These are phyloP conservation scores for Noctua fimbriata DNA, from an alignment of 2,888 invertebrate genomes.

Conservation along the genomic window DNA sequence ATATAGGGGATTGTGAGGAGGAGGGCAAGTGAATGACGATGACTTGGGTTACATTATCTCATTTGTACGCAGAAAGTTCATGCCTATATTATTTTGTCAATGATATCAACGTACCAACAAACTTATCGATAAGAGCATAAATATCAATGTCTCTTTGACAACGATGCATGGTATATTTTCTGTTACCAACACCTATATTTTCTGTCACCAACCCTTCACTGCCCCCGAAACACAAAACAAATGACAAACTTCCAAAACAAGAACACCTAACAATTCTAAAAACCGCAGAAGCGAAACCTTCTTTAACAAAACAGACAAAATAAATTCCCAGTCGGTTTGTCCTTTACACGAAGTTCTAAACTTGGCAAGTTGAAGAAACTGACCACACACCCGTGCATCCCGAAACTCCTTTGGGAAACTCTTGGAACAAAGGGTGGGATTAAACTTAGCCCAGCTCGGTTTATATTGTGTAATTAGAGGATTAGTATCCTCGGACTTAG, in stretches of 20 bases:
- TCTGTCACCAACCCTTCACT: background rate
- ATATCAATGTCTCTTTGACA: background rate
- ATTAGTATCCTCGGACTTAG: conserved; percentile 59
- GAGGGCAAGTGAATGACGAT: too few species aligned
- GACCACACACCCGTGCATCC: conserved; percentile 69
- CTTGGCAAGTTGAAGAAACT: conserved; percentile 65
- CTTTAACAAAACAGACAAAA: conserved; percentile 59
- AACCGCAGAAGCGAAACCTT: conserved; percentile 49
- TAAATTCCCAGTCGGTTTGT: conserved; percentile 61
- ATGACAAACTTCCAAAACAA: conserved; percentile 27
- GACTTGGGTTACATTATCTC: background rate
- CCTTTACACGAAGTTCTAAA: conserved; percentile 63
- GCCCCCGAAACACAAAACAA: conserved; percentile 23
- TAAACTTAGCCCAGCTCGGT: conserved; percentile 66
- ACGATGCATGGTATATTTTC: too few species aligned
- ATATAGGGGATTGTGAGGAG: too few species aligned
- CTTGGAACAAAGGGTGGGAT: conserved; percentile 68
- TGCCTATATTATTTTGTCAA: background rate
- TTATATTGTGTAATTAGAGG: conserved; percentile 73
- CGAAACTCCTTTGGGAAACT: conserved; percentile 67
- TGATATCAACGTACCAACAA: background rate
- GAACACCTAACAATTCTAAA: conserved; percentile 24
- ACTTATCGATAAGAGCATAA: background rate
- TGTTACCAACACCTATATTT: too few species aligned
- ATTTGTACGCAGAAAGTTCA: background rate